Evolutionary conservation across 2,797 vertebrate genomes (phyloP).

Genomic region (Helostoma temminkii): DNA sequence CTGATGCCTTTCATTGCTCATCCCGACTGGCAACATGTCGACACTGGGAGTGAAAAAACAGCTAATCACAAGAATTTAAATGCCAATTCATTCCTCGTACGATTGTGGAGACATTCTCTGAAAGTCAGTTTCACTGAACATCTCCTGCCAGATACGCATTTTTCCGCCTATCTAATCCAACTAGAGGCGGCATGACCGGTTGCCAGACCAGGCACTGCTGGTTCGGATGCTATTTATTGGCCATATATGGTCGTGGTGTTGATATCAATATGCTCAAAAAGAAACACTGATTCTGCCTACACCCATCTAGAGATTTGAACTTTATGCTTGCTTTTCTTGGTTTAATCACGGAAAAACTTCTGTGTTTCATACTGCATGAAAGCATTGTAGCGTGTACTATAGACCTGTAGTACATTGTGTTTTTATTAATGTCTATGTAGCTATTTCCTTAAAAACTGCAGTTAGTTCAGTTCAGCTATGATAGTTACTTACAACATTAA

Average conservation of each 20-base stretch:
- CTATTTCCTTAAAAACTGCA: background rate
- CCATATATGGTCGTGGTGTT: constrained; percentile 36
- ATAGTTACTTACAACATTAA: too few relatives aligned
- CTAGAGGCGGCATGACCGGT: constrained; percentile 29
- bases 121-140: constrained; percentile 31
- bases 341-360: too few relatives aligned
- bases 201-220: constrained; percentile 25
- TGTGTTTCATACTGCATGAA: background rate
- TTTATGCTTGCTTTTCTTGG: background rate
- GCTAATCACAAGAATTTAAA: constrained; percentile 52
- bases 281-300: background rate
- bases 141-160: constrained; percentile 51
- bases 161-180: constrained; percentile 55
- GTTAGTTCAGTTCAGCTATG: too few relatives aligned
- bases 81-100: constrained; percentile 32
- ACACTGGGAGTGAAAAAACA: constrained; percentile 18
- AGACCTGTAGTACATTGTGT: too few relatives aligned
- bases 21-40: constrained; percentile 45
- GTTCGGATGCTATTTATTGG: constrained; percentile 7
- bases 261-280: constrained; percentile 13
- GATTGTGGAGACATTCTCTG: constrained; percentile 19
- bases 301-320: background rate
- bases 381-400: background rate
- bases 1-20: constrained; percentile 45
- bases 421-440: background rate